Evolutionary conservation across 2,888 invertebrate species (phyloP).

Genomic region (Temnothorax unifasciatus): DNA sequence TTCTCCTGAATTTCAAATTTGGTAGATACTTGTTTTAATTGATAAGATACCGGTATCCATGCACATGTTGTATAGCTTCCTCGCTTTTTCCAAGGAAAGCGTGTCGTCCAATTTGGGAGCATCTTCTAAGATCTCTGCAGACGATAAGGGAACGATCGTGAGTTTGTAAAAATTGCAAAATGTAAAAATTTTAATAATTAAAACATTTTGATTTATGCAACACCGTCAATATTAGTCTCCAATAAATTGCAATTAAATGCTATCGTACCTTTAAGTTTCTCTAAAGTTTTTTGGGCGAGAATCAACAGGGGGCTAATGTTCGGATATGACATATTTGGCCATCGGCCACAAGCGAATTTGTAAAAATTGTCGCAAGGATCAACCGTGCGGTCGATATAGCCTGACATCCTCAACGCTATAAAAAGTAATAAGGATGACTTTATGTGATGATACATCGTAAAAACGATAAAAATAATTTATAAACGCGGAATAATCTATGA

Average conservation of each 20-base stretch:
- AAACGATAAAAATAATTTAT: not conserved
- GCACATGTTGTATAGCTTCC: not conserved
- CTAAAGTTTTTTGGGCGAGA: not conserved
- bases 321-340: not conserved
- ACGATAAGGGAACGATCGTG: not conserved
- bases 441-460: not conserved
- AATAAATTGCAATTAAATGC: not conserved
- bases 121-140: conserved; percentile 14
- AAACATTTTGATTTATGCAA: not conserved
- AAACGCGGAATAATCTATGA: not conserved
- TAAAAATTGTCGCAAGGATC: conserved; percentile 27
- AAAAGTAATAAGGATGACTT: not conserved
- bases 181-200: not conserved
- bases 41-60: not conserved
- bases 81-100: not conserved
- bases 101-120: not conserved
- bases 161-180: not conserved
- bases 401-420: not conserved
- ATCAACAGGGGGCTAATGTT: not conserved
- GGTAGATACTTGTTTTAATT: not conserved
- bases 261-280: not conserved
- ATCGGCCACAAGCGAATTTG: conserved; percentile 16
- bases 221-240: not conserved
- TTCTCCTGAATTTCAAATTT: not conserved
- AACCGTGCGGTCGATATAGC: not conserved